Evolutionary conservation across 2,797 vertebrate species (phyloP).

Genomic region (Arctocebus calabarensis): DNA sequence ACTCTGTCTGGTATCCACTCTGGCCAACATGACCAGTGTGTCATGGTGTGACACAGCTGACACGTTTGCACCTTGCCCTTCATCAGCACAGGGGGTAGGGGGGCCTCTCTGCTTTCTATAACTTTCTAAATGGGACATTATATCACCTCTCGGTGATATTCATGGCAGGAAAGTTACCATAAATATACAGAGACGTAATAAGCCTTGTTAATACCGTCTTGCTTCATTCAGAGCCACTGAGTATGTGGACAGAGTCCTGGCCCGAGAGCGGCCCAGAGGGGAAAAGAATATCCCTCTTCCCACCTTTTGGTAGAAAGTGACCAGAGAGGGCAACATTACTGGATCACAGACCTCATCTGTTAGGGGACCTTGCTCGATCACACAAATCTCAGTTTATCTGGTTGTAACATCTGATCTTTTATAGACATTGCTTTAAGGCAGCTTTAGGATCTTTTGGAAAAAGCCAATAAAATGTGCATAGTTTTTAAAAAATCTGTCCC

Average conservation of each 20-base stretch:
- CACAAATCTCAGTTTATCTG: background rate
- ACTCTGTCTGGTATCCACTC: background rate
- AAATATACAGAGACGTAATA: rapidly evolving
- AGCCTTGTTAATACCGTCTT: background rate
- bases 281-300: rapidly evolving
- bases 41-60: background rate
- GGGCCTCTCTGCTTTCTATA: background rate
- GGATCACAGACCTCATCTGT: rapidly evolving
- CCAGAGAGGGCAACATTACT: rapidly evolving
- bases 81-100: background rate
- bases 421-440: background rate
- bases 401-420: background rate
- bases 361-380: background rate
- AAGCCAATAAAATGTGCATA: background rate
- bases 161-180: rapidly evolving
- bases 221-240: too few relatives aligned
- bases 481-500: background rate
- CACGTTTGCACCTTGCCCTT: background rate
- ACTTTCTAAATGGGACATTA: background rate
- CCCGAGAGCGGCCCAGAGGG: background rate
- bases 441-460: background rate
- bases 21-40: rapidly evolving
- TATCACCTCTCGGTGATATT: background rate
- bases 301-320: background rate
- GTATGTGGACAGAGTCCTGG: background rate